A percentile compares a stretch with the other conserved stretches of the same genome.
phyloP scores from a whole-genome alignment of 2,113 vertebrate genomes.

The Sus scrofa region DNA sequence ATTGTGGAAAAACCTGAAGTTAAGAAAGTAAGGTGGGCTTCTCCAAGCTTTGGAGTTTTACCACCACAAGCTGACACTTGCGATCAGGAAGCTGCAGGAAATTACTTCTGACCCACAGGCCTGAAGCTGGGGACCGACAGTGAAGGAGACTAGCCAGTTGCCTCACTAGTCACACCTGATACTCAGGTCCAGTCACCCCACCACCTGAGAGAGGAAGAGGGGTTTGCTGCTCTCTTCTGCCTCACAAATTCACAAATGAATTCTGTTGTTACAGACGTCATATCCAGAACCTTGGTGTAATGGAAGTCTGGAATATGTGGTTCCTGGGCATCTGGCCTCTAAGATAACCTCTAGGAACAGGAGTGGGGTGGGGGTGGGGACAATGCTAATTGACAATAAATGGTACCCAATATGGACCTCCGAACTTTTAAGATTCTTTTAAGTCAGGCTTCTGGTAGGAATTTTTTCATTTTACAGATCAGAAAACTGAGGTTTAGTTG shows the following conservation, averaged over 20 bases:
- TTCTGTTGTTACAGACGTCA: neutral
- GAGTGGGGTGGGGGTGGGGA: no score
- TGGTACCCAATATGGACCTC: neutral
- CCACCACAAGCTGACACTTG: neutral
- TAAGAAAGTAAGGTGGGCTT: neutral
- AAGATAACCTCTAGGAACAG: neutral
- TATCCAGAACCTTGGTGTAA: neutral
- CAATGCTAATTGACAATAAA: neutral
- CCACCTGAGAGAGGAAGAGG: neutral
- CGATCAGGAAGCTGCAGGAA: neutral
- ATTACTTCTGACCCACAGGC: neutral
- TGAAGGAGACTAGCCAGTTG: neutral
- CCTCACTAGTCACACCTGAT: neutral
- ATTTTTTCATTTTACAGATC: conserved; percentile 4
- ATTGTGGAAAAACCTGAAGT: neutral
- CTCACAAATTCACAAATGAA: neutral
- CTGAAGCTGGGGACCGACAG: neutral
- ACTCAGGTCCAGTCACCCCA: neutral
- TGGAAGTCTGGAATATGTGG: neutral
- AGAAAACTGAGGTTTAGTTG: neutral
- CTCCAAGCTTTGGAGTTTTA: neutral
- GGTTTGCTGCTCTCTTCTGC: neutral
- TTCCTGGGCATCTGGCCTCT: neutral
- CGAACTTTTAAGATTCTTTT: neutral
- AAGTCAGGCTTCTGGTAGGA: neutral